Percentiles rank a stretch among this genome's conserved stretches.
phyloP scores from a whole-genome alignment of 2,888 invertebrate species.

The Andrena fulva region DNA sequence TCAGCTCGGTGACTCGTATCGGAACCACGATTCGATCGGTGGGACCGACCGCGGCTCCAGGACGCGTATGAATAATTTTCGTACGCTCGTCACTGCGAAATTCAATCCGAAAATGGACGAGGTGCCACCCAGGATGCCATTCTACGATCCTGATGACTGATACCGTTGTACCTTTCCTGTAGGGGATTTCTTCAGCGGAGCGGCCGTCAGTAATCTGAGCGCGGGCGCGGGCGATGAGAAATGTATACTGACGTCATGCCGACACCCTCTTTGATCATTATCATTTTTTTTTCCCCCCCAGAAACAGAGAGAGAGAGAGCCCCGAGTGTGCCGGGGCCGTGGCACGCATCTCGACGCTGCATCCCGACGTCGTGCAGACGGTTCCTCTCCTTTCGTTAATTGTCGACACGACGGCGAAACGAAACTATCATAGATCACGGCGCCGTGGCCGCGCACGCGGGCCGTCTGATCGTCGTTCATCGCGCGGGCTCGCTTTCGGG shows the following conservation, averaged over 20 bases:
- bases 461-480: background rate
- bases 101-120: constrained; percentile 70
- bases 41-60: constrained; percentile 29
- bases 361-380: constrained; percentile 35
- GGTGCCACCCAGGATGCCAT: constrained; percentile 70
- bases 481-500: background rate
- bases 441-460: background rate
- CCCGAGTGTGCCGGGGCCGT: constrained; percentile 53
- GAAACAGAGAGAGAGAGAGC: constrained; percentile 4
- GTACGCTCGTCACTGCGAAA: constrained; percentile 66
- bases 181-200: constrained; percentile 59
- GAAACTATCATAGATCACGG: constrained; percentile 7
- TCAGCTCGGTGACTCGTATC: background rate
- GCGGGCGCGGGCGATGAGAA: constrained; percentile 69
- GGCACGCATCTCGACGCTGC: constrained; percentile 49
- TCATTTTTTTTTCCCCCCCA: constrained; percentile 65
- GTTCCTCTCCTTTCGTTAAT: constrained; percentile 46
- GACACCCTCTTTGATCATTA: constrained; percentile 76
- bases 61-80: constrained; percentile 58
- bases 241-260: constrained; percentile 71
- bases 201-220: constrained; percentile 70
- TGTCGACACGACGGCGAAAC: constrained; percentile 41
- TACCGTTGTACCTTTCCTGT: constrained; percentile 71
- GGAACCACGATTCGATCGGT: background rate
- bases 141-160: constrained; percentile 72